Base-by-base conservation (phyloP, 2,797 vertebrate species). In the Bradypus variegatus region DNA sequence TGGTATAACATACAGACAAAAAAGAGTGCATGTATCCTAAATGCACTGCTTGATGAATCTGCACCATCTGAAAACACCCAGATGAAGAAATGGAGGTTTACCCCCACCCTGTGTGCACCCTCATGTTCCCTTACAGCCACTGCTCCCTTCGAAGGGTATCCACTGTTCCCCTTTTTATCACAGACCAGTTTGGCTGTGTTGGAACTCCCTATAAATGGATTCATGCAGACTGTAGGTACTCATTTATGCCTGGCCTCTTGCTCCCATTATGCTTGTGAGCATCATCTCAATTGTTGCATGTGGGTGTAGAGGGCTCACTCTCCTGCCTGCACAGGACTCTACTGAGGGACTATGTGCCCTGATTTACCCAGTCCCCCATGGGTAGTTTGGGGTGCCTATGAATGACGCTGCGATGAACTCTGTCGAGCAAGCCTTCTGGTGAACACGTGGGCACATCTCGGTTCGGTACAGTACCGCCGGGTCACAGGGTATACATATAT, bases 301-400 rank as follows among this genome's bases (percentile, higher is more conserved):
- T 21, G 62, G 29, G 25, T 29, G 21, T 6, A 48, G 16, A 53
- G 3, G 27, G 27, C 10, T 60, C 21, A 18, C 16, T 45, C 33
- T 38, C 12, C 2, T 18, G 36, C 55, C 29, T 8, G 4, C 19
- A 3, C 0, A 1, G 36, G 4, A 19, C 41, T n/a, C 60, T 36
- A 27, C 6, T 29, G 15, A 18, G 29, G 1, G 23, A 5, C 69
- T 21, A 33, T 33, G 25, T 5, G 18, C 6, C 12, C 4, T 31
- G 23, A 88, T 31, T 70, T 9, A 80, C 10, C 67, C 18, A 25
- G 27, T 77, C 27, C 19, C 6, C 10, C 14, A n/a, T 15, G 62
- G 50, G 33, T 45, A 15, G 45, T 64, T 23, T 65, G 64, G 70
- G 27, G 33, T 1, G 21, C 14, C 10, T n/a, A 27, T 64, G 48